Evolutionary conservation across 2,113 vertebrate species (phyloP).

Genomic region (Saccopteryx leptura): DNA sequence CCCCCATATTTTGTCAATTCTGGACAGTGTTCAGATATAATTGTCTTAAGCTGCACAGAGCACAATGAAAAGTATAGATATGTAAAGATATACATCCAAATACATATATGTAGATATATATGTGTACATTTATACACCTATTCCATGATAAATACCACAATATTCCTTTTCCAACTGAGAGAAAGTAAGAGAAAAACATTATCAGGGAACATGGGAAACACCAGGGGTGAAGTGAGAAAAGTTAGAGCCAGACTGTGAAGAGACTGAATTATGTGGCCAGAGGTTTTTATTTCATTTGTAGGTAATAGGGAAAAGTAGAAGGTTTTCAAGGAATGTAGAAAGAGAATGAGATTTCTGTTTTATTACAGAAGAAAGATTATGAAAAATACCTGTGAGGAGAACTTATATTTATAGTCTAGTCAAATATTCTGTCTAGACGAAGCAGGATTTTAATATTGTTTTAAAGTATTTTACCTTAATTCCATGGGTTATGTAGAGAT

Average conservation of each 20-base stretch:
- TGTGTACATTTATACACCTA: neutral
- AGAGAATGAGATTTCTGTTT: neutral
- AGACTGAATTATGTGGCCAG: neutral
- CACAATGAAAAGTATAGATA: neutral
- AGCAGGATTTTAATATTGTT: too few species aligned
- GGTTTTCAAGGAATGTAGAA: neutral
- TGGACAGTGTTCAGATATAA: neutral
- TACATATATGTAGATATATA: neutral
- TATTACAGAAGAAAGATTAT: neutral
- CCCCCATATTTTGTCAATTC: neutral
- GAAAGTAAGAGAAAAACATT: neutral
- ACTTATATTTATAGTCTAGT: neutral
- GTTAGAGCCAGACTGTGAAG: neutral
- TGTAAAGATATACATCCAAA: too few species aligned
- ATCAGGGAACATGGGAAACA: neutral
- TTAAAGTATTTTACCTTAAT: too few species aligned
- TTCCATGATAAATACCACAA: neutral
- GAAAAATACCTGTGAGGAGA: neutral
- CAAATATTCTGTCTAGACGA: neutral
- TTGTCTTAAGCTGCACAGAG: neutral
- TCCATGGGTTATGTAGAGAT: too few species aligned
- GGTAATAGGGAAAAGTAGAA: neutral
- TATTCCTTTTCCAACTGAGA: neutral
- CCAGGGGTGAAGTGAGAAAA: neutral
- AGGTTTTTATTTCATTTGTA: neutral